Evolutionary conservation across 2,888 invertebrate species (phyloP).

Genomic region (Mycalesis mineus): DNA sequence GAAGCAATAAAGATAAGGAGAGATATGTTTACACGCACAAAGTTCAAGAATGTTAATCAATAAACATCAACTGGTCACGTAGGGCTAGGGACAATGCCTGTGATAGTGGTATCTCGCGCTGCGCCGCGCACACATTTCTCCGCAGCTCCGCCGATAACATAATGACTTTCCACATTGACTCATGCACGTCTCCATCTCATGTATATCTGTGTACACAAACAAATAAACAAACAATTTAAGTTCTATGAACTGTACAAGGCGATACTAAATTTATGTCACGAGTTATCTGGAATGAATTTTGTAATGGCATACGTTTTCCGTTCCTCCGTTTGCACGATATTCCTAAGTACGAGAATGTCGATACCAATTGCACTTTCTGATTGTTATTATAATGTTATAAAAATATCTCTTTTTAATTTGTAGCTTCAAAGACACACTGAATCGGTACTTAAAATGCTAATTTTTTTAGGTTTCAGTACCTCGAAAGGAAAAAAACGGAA

Average conservation of each 20-base stretch:
- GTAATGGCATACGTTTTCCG: slow-evolving; percentile 64
- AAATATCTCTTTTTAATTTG: too few relatives aligned
- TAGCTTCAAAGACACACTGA: too few relatives aligned
- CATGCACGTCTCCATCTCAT: slow-evolving; percentile 49
- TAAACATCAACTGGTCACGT: slow-evolving; percentile 45
- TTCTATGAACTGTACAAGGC: slow-evolving; percentile 65
- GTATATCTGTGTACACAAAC: slow-evolving; percentile 48
- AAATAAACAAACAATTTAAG: slow-evolving; percentile 51
- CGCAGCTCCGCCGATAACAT: slow-evolving; percentile 61
- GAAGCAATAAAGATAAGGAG: slow-evolving; percentile 33
- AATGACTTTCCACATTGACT: slow-evolving; percentile 69
- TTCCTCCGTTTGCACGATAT: slow-evolving; percentile 31
- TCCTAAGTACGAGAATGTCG: too few relatives aligned
- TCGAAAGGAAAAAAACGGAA: too few relatives aligned
- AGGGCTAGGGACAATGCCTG: slow-evolving; percentile 48
- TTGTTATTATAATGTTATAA: slow-evolving; percentile 1
- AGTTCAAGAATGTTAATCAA: slow-evolving; percentile 64
- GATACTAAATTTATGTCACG: slow-evolving; percentile 71
- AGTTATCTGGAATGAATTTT: slow-evolving; percentile 65
- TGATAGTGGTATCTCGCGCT: slow-evolving; percentile 48
- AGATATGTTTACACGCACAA: slow-evolving; percentile 47
- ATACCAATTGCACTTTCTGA: slow-evolving; percentile 16
- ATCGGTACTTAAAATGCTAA: too few relatives aligned
- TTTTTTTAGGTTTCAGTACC: too few relatives aligned
- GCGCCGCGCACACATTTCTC: slow-evolving; percentile 54